Evolutionary conservation across 2,888 invertebrate species (phyloP).

Genomic region (Tenthredo notha): DNA sequence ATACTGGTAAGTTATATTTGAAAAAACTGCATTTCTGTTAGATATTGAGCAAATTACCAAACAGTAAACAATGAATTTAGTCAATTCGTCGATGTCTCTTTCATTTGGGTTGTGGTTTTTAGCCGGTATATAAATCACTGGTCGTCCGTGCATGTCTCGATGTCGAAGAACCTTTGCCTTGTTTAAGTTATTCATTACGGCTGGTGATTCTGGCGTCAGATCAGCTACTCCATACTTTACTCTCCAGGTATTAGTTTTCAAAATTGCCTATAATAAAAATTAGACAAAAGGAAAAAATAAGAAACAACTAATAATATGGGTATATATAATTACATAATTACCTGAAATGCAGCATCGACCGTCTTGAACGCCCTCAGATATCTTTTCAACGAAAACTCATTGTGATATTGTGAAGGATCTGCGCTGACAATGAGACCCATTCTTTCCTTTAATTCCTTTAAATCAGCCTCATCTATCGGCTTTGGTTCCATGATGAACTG

Average conservation of each 20-base stretch:
- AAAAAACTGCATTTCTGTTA: neutral
- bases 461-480: constrained; percentile 82
- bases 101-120: constrained; percentile 87
- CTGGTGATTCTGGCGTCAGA: constrained; percentile 80
- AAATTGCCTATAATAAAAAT: constrained; percentile 82
- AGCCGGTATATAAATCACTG: constrained; percentile 89
- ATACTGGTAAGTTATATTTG: neutral
- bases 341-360: constrained; percentile 88
- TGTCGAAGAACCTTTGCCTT: constrained; percentile 87
- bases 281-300: neutral
- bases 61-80: constrained; percentile 89
- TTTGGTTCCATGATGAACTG: constrained; percentile 31
- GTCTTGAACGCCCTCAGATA: constrained; percentile 88
- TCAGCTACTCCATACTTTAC: constrained; percentile 85
- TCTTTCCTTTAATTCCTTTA: constrained; percentile 84
- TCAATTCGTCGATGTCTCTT: constrained; percentile 87
- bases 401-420: constrained; percentile 87
- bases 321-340: constrained; percentile 70
- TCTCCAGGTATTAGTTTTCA: constrained; percentile 91
- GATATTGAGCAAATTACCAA: constrained; percentile 79
- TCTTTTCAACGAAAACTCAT: constrained; percentile 86
- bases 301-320: neutral
- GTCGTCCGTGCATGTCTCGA: constrained; percentile 86
- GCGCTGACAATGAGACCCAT: constrained; percentile 88
- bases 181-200: constrained; percentile 82